Evolutionary conservation across 2,113 vertebrate species (phyloP).

Genomic region (Callaeas wilsoni): DNA sequence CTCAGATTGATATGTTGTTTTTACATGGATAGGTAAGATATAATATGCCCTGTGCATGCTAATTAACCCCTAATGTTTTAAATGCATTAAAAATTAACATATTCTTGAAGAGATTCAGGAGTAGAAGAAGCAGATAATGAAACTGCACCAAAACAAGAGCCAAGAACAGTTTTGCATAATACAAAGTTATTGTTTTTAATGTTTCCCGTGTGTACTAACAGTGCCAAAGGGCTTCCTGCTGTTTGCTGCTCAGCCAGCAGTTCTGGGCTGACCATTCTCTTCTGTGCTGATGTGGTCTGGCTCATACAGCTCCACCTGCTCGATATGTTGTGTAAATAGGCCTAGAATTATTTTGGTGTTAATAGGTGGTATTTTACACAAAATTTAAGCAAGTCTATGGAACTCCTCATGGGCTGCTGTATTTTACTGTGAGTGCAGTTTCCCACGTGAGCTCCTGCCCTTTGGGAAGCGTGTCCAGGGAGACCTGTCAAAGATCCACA

Average conservation of each 20-base stretch:
- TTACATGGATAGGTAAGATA: neutral
- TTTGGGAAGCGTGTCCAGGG: neutral
- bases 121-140: neutral
- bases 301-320: neutral
- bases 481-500: neutral
- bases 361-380: neutral
- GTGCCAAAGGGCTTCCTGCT: neutral
- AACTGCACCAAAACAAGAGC: neutral
- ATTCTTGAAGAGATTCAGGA: neutral
- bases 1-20: neutral
- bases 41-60: rapidly evolving
- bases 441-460: neutral
- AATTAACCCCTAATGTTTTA: neutral
- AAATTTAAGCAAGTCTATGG: neutral
- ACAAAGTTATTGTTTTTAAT: neutral
- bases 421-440: neutral
- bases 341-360: neutral
- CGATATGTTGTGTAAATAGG: neutral
- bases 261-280: rapidly evolving
- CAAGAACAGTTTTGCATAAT: neutral
- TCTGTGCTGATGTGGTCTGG: rapidly evolving
- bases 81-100: rapidly evolving
- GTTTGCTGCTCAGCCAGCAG: neutral
- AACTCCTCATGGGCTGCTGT: neutral
- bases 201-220: neutral